Conservation (phyloP, 2,113 vertebrate genomes). For the Gavia stellata region DNA sequence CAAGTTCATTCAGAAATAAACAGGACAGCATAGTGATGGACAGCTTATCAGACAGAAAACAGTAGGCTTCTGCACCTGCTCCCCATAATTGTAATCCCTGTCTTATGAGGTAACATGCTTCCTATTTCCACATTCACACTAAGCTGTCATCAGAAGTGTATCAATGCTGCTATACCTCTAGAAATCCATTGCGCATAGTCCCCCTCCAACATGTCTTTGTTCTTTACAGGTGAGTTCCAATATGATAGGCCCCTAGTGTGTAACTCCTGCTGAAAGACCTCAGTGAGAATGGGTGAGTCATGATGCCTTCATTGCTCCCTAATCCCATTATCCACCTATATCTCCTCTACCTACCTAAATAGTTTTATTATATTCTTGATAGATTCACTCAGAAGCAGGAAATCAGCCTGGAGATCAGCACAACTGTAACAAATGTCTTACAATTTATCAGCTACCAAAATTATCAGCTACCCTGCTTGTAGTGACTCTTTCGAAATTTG, state of each 20-base stretch:
- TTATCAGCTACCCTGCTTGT: not conserved
- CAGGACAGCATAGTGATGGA: not conserved
- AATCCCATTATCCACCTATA: not conserved
- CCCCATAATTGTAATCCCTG: not conserved
- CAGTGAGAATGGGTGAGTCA: not conserved
- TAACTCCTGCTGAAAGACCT: not conserved
- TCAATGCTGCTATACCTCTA: not conserved
- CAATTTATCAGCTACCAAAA: not conserved
- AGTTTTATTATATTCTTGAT: not conserved
- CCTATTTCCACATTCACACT: not conserved
- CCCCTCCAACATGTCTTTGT: not conserved
- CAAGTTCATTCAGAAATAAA: not conserved
- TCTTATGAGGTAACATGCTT: not conserved
- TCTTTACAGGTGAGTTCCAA: not conserved
- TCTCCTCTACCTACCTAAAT: not conserved
- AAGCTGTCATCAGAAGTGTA: not conserved
- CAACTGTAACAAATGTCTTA: not conserved
- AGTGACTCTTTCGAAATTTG: not conserved
- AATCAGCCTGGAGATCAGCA: not conserved
- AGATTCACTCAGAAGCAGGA: not conserved
- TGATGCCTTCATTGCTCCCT: not conserved
- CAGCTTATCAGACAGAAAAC: not conserved
- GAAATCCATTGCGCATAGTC: not conserved
- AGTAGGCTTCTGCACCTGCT: not conserved
- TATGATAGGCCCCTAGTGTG: not conserved